Evolutionary conservation across 2,113 vertebrate species (phyloP), one percentile per base, ranked within the genome.

Genomic region (Pelvicachromis taeniatus): DNA sequence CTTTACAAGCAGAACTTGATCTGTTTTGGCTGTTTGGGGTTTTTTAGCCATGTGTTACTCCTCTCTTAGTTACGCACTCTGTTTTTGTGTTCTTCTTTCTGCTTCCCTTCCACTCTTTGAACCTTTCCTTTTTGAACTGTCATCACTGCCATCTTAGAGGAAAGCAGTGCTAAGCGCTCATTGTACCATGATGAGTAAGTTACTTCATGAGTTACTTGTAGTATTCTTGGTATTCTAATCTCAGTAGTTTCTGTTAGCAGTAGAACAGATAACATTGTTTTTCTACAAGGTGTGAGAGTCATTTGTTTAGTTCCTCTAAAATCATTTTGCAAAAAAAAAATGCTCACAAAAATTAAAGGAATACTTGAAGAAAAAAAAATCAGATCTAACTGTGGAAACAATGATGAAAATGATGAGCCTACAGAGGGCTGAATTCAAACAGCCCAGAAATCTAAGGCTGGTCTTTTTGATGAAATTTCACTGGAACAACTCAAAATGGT

Each of bases 171-270:
- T 96, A 96, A 92, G 94, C 96, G 92, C 95, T 95, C 92, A 95
- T 96, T 96, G 96, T 94, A 95, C 93, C 92, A 93, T 91, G 77
- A 97, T 92, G 95, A 97, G 98, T 99, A 98, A 99, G 97, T 98
- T 94, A 19, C 63, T 90, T 95, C 81, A 89, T 50, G 23, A 89
- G 88, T 85, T 90, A 58, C 78, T 80, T 68, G 54, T 88, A 85
- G 56, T 87, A 42, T 56, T 53, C 12, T 70, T 53, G 26, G 16
- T 61, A 19, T 68, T 85, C 21, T 91, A 81, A 61, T 65, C 53
- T 9, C 45, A 82, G 81, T 93, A 89, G 89, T 86, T 23, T 80
- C 40, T 53, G 3, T 19, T 87, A 82, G 73, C 5, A 45, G 33
- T 88, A 90, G 86, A 82, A 26, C 88, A 85, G 78, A 89, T 54